Percentiles rank a stretch among this genome's conserved stretches.
phyloP scores from a whole-genome alignment of 2,113 vertebrate genomes.

The Climacteris rufus region DNA sequence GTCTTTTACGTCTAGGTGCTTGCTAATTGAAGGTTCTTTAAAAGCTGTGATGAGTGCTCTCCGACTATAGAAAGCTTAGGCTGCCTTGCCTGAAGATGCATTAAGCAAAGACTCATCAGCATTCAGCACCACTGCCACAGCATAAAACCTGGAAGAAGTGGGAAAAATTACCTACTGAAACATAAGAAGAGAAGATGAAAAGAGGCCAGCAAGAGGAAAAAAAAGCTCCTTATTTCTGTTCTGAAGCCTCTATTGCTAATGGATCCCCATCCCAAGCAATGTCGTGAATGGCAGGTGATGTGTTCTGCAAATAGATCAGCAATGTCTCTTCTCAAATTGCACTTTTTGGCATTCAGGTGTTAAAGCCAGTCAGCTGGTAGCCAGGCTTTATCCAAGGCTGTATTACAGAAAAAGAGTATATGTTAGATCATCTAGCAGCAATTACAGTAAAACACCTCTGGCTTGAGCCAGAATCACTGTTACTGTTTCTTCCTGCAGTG shows the following conservation, averaged over 20 bases:
- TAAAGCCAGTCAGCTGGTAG: slow-evolving; percentile 28
- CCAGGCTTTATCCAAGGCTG: neutral
- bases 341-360: slow-evolving; percentile 29
- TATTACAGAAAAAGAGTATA: neutral
- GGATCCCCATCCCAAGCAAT: slow-evolving; percentile 11
- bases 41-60: neutral
- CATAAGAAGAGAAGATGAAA: slow-evolving; percentile 47
- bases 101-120: slow-evolving; percentile 24
- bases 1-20: neutral
- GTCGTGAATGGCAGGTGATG: neutral
- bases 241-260: slow-evolving; percentile 35
- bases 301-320: slow-evolving; percentile 58
- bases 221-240: slow-evolving; percentile 12
- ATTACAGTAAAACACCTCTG: slow-evolving; percentile 38
- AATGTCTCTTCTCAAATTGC: slow-evolving; percentile 50
- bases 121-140: slow-evolving; percentile 11
- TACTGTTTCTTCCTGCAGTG: slow-evolving; percentile 15
- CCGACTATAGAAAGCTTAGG: neutral
- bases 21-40: neutral
- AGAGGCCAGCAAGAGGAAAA: slow-evolving; percentile 9
- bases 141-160: neutral
- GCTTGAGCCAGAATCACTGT: neutral
- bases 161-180: slow-evolving; percentile 18
- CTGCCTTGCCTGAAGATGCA: neutral
- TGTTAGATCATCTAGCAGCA: slow-evolving; percentile 51